Evolutionary conservation across 2,888 invertebrate genomes (phyloP).

Genomic region (Cremastinae sp.): DNA sequence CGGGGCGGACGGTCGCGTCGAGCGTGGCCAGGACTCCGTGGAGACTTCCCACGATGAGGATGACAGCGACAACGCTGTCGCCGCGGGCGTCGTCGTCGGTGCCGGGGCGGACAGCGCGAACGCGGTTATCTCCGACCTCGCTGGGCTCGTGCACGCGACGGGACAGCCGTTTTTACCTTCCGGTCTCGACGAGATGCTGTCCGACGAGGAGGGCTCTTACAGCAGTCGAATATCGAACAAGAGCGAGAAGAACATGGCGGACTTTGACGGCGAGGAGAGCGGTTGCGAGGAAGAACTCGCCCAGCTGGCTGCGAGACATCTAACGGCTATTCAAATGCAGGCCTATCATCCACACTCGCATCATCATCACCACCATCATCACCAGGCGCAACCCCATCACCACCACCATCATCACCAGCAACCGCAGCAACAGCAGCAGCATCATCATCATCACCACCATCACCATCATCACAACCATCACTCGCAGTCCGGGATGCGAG

Average conservation of each 20-base stretch:
- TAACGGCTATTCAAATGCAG: slow-evolving; percentile 78
- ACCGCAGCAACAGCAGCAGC: slow-evolving; percentile 63
- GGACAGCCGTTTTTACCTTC: slow-evolving; percentile 75
- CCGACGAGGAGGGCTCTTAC: slow-evolving; percentile 87
- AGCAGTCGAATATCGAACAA: slow-evolving; percentile 96
- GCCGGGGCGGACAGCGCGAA: slow-evolving; percentile 74
- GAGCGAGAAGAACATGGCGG: slow-evolving; percentile 96
- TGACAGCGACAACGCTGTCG: slow-evolving; percentile 71
- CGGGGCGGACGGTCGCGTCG: slow-evolving; percentile 59
- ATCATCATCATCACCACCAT: slow-evolving; percentile 64
- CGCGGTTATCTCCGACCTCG: slow-evolving; percentile 80
- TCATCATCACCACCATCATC: slow-evolving; percentile 66
- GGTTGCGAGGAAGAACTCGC: slow-evolving; percentile 93
- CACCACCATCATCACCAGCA: slow-evolving; percentile 47
- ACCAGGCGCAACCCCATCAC: slow-evolving; percentile 61
- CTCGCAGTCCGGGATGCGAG: slow-evolving; percentile 70
- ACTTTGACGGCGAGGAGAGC: slow-evolving; percentile 95
- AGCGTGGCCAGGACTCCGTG: slow-evolving; percentile 73
- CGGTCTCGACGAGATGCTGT: slow-evolving; percentile 77
- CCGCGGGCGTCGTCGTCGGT: slow-evolving; percentile 71
- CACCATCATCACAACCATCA: slow-evolving; percentile 59
- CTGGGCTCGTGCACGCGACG: slow-evolving; percentile 79
- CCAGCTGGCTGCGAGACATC: slow-evolving; percentile 85
- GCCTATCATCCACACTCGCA: slow-evolving; percentile 77
- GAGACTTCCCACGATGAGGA: slow-evolving; percentile 79